Percentiles rank a stretch among this genome's conserved stretches.
phyloP scores from a whole-genome alignment of 2,888 invertebrate genomes.

The Loripinus fragilis region DNA sequence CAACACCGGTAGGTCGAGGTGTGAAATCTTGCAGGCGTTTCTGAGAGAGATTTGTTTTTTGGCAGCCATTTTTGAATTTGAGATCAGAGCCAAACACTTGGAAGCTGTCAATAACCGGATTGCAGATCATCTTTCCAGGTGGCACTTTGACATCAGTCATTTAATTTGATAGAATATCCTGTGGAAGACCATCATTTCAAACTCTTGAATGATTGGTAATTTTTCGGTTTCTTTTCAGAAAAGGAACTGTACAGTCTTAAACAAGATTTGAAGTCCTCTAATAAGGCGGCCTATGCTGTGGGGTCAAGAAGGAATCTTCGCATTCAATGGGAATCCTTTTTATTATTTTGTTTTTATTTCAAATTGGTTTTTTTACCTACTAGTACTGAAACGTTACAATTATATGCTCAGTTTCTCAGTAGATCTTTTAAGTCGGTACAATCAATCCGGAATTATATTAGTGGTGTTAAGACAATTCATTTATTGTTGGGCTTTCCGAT shows the following conservation, averaged over 20 bases:
- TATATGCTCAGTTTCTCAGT: neutral
- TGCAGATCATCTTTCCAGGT: neutral
- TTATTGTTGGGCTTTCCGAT: no score
- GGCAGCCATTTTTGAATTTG: neutral
- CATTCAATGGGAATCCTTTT: neutral
- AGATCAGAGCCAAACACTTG: neutral
- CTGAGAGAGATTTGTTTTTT: neutral
- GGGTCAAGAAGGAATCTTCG: neutral
- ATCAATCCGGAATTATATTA: no score
- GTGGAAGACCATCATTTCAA: neutral
- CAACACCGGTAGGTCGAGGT: neutral
- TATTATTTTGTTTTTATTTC: neutral
- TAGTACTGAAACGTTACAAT: neutral
- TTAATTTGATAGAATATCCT: neutral
- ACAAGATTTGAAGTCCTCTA: neutral
- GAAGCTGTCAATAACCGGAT: neutral
- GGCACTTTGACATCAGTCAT: neutral
- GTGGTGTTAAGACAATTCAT: no score
- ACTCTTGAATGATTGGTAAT: neutral
- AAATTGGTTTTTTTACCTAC: neutral
- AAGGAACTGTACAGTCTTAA: neutral
- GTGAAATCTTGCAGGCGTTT: neutral
- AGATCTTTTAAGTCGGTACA: neutral
- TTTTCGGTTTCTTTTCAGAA: neutral
- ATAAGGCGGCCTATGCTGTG: neutral